phyloP scores from a whole-genome alignment of 2,888 invertebrate species.

The Hanleya hanleyi region DNA sequence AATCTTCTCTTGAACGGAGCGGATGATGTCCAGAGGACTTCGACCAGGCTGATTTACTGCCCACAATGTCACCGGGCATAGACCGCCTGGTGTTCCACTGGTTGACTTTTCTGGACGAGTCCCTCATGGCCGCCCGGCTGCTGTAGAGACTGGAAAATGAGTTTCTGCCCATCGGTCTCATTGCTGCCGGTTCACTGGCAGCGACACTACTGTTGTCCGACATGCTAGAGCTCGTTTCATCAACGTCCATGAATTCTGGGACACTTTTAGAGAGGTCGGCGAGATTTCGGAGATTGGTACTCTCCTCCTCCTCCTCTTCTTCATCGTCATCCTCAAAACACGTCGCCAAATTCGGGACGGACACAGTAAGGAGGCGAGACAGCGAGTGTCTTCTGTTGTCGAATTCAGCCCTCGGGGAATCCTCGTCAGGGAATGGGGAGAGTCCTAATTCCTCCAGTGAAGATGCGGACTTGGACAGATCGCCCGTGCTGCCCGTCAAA shows the following conservation, averaged over 20 bases:
- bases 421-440: background rate
- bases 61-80: background rate
- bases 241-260: conserved; percentile 44
- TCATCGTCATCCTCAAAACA: conserved; percentile 30
- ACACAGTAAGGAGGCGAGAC: background rate
- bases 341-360: conserved; percentile 10
- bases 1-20: background rate
- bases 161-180: background rate
- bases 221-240: conserved; percentile 21
- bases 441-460: background rate
- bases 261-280: conserved; percentile 43
- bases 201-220: conserved; percentile 25
- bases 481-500: background rate
- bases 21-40: background rate
- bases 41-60: background rate
- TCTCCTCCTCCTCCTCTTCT: conserved; percentile 8
- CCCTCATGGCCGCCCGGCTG: background rate
- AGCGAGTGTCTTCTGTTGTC: background rate
- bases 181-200: background rate
- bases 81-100: background rate
- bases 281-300: conserved; percentile 35
- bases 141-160: background rate
- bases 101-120: conserved; percentile 1
- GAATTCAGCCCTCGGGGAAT: background rate
- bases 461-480: background rate